A percentile compares a stretch with the other conserved stretches of the same genome.
Evolutionary conservation across 2,797 vertebrate species (phyloP).

Genomic region (Erethizon dorsatum): DNA sequence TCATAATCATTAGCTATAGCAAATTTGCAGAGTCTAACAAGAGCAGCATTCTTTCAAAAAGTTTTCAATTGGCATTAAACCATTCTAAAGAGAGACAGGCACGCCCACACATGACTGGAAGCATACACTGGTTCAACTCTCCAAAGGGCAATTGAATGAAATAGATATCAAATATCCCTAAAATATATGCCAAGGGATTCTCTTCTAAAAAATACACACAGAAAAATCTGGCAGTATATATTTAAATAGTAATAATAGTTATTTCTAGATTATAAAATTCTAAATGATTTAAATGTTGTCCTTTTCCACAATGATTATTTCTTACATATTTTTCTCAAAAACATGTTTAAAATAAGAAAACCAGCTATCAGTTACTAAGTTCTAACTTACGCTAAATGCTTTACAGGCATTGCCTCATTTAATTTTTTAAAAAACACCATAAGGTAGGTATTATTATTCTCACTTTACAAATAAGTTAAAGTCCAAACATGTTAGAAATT

Average conservation of each 20-base stretch:
- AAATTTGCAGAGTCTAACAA: constrained; percentile 33
- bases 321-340: constrained; percentile 30
- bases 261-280: constrained; percentile 27
- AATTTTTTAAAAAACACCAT: not conserved
- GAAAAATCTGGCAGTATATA: not conserved
- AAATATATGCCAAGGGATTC: not conserved
- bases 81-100: not conserved
- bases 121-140: not conserved
- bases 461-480: constrained; percentile 24
- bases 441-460: not conserved
- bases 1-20: constrained; percentile 2
- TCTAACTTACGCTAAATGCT: not conserved
- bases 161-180: not conserved
- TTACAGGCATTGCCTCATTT: not conserved
- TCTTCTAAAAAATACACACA: constrained; percentile 20
- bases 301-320: constrained; percentile 27
- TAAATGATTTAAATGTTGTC: not conserved
- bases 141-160: not conserved
- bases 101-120: not conserved
- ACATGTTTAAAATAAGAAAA: constrained; percentile 43
- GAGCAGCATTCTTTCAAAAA: constrained; percentile 31
- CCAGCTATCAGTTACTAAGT: not conserved
- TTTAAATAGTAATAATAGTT: constrained; percentile 6
- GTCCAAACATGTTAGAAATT: not conserved
- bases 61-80: constrained; percentile 42